phyloP scores from a whole-genome alignment of 1,140 invertebrate species.

The Lepidurus arcticus region DNA sequence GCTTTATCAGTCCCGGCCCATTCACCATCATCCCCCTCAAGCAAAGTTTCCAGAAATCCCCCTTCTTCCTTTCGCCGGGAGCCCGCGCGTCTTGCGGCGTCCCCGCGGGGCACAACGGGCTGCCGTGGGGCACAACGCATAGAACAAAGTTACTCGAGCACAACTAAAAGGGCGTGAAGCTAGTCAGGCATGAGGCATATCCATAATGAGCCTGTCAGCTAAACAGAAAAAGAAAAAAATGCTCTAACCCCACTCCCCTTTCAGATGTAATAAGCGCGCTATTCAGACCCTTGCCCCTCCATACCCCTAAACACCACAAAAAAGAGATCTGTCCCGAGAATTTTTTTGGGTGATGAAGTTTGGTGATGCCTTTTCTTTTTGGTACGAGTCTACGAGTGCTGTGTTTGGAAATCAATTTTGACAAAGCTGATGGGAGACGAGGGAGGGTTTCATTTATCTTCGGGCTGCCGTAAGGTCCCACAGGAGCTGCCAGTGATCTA shows the following conservation, averaged over 20 bases:
- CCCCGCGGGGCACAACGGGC: not conserved
- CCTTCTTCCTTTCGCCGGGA: not conserved
- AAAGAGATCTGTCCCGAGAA: not conserved
- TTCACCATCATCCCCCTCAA: not conserved
- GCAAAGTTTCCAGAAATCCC: not conserved
- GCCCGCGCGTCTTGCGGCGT: not conserved
- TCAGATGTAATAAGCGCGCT: not conserved
- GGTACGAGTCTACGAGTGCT: not conserved
- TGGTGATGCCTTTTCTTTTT: too few relatives aligned
- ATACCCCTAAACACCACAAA: not conserved
- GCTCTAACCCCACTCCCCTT: not conserved
- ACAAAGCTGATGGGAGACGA: not conserved
- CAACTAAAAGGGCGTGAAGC: not conserved
- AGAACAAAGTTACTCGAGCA: not conserved
- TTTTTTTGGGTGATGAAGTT: not conserved
- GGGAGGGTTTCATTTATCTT: slow-evolving; percentile 5
- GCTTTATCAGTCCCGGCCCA: slow-evolving; percentile 20
- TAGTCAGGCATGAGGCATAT: slow-evolving; percentile 14
- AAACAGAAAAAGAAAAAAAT: not conserved
- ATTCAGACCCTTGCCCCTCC: not conserved
- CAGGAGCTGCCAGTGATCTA: not conserved
- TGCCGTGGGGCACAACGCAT: not conserved
- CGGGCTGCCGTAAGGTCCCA: not conserved
- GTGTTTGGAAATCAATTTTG: slow-evolving; percentile 15
- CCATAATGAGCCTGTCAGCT: slow-evolving; percentile 12